These are phyloP conservation scores for Sarcophaga subvicina DNA, from an alignment of 2,888 invertebrate genomes.

Conservation along the genomic window DNA sequence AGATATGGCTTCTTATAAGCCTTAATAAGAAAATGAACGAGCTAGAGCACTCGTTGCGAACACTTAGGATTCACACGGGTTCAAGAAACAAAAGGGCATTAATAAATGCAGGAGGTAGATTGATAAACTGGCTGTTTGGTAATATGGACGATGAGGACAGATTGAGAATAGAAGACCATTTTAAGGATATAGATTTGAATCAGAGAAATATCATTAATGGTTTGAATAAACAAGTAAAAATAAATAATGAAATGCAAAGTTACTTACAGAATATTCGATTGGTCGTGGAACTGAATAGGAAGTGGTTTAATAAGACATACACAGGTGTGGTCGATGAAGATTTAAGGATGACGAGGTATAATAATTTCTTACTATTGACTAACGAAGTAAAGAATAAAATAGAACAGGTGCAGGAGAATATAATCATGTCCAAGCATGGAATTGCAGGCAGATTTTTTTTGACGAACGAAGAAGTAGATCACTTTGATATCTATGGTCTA, in stretches of 20 bases:
- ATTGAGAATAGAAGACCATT: slow-evolving; percentile 46
- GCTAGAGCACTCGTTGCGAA: slow-evolving; percentile 34
- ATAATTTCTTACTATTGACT: slow-evolving; percentile 30
- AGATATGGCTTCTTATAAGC: slow-evolving; percentile 29
- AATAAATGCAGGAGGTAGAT: slow-evolving; percentile 43
- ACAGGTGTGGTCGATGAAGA: slow-evolving; percentile 26
- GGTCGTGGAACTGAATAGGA: slow-evolving; percentile 41
- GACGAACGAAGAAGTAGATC: slow-evolving; percentile 54
- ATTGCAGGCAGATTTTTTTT: slow-evolving; percentile 46
- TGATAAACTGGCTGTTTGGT: slow-evolving; percentile 59
- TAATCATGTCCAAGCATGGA: slow-evolving; percentile 45
- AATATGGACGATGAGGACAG: slow-evolving; percentile 58
- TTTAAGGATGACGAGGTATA: slow-evolving; percentile 37
- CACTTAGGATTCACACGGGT: slow-evolving; percentile 11
- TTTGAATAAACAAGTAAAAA: slow-evolving; percentile 49
- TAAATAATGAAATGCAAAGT: slow-evolving; percentile 51
- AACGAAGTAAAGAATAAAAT: slow-evolving; percentile 43
- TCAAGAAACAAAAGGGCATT: slow-evolving; percentile 49
- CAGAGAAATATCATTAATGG: slow-evolving; percentile 45
- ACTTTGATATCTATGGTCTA: slow-evolving; percentile 36
- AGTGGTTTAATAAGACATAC: slow-evolving; percentile 43
- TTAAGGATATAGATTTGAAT: slow-evolving; percentile 51
- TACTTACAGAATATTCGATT: slow-evolving; percentile 53
- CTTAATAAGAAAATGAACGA: slow-evolving; percentile 45
- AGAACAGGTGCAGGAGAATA: slow-evolving; percentile 37